Conservation (phyloP, 2,888 invertebrate species). For the Drosophila affinis region DNA sequence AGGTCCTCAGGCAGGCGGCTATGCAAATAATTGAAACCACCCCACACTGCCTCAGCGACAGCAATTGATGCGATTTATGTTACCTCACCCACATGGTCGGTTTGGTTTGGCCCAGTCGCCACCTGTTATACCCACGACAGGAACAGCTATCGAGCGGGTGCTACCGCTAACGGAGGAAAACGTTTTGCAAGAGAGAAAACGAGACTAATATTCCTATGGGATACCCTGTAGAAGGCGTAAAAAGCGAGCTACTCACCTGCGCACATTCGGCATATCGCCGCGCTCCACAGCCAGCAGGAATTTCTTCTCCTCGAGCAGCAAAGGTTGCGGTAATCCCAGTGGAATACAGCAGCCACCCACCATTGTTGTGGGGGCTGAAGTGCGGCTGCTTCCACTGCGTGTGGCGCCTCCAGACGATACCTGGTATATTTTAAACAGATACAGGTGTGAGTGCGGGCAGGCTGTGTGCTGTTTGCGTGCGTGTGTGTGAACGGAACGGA, state of each 20-base stretch:
- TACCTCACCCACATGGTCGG: constrained; percentile 12
- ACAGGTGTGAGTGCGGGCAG: constrained; percentile 19
- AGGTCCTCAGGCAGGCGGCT: constrained; percentile 41
- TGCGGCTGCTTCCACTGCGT: constrained; percentile 21
- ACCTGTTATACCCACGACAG: constrained; percentile 26
- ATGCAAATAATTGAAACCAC: constrained; percentile 76
- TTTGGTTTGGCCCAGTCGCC: constrained; percentile 31
- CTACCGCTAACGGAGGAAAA: not conserved
- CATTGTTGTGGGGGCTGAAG: constrained; percentile 51
- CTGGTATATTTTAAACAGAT: constrained; percentile 49
- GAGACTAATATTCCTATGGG: not conserved
- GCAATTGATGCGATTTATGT: constrained; percentile 65
- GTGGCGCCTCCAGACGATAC: constrained; percentile 58
- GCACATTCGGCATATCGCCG: constrained; percentile 94
- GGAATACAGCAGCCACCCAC: constrained; percentile 84
- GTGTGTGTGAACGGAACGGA: constrained; percentile 45
- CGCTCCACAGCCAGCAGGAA: constrained; percentile 96
- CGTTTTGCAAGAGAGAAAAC: not conserved
- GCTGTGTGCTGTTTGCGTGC: constrained; percentile 35
- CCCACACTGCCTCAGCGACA: constrained; percentile 29
- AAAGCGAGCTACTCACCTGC: constrained; percentile 86
- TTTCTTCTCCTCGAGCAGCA: constrained; percentile 94
- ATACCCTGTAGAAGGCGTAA: constrained; percentile 2
- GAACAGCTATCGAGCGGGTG: not conserved
- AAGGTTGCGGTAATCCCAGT: constrained; percentile 88